These are phyloP conservation scores for Salvator merianae DNA, from an alignment of 2,113 vertebrate genomes.

Conservation along the genomic window DNA sequence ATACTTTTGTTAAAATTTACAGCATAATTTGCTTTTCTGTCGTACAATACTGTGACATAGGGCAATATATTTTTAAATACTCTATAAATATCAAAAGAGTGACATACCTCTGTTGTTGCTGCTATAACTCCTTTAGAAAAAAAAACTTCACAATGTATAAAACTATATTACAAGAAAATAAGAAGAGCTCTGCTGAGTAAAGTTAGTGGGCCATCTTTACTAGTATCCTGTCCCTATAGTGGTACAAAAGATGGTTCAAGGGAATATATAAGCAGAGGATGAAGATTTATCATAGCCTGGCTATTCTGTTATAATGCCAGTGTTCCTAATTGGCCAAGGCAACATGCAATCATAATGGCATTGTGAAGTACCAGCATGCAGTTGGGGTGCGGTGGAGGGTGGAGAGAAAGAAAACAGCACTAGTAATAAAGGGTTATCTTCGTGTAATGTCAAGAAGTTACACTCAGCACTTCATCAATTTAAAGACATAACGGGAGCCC, in stretches of 20 bases:
- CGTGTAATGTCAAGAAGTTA: background rate
- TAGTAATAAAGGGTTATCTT: background rate
- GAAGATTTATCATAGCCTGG: background rate
- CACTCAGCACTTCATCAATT: background rate
- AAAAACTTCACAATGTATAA: too few species aligned
- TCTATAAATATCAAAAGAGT: background rate
- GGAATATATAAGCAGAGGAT: background rate
- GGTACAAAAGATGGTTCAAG: background rate
- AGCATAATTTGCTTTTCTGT: too few species aligned
- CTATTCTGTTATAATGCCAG: background rate
- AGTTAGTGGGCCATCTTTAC: background rate
- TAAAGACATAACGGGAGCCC: background rate
- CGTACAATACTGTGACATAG: too few species aligned
- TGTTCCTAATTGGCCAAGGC: background rate
- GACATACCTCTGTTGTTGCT: background rate
- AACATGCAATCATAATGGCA: background rate
- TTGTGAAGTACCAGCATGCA: background rate
- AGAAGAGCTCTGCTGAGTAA: background rate
- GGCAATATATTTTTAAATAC: too few species aligned
- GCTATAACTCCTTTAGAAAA: background rate
- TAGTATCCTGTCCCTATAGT: background rate
- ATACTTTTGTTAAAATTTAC: too few species aligned
- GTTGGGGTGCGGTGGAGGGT: background rate
- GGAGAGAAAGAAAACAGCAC: background rate
- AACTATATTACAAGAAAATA: background rate